A percentile compares a stretch with the other conserved stretches of the same genome.
phyloP scores from a whole-genome alignment of 2,888 invertebrate genomes.

The Cremastinae sp. region DNA sequence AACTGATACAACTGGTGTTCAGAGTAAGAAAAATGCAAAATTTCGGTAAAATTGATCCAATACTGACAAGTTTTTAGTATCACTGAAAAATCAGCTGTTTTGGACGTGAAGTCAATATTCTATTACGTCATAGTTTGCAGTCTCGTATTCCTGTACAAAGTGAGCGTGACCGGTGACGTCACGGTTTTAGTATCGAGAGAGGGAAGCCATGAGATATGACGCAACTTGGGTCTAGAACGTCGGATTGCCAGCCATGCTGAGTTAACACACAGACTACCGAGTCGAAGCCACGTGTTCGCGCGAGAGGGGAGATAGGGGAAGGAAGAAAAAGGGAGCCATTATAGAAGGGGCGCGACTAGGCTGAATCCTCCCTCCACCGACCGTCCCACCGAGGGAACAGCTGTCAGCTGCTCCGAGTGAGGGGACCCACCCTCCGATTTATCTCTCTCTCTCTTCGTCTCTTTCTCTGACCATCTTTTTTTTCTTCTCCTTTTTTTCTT shows the following conservation, averaged over 20 bases:
- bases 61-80: too few relatives aligned
- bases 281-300: conserved; percentile 43
- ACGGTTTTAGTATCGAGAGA: conserved; percentile 45
- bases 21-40: too few relatives aligned
- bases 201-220: conserved; percentile 38
- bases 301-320: conserved; percentile 73
- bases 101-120: not conserved
- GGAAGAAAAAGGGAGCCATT: conserved; percentile 80
- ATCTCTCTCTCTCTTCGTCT: conserved; percentile 49
- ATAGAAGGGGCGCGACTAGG: conserved; percentile 81
- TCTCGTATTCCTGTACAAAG: not conserved
- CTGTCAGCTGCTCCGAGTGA: conserved; percentile 78
- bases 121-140: not conserved
- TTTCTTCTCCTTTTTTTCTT: conserved; percentile 44
- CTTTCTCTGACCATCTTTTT: conserved; percentile 51
- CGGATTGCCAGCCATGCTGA: conserved; percentile 77
- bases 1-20: too few relatives aligned
- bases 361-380: conserved; percentile 79
- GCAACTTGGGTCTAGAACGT: conserved; percentile 23
- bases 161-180: conserved; percentile 44
- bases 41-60: too few relatives aligned
- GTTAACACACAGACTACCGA: conserved; percentile 35
- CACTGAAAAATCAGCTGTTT: too few relatives aligned
- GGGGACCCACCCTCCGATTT: conserved; percentile 72
- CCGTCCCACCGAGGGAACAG: conserved; percentile 80